A percentile compares a stretch with the other conserved stretches of the same genome.
Conservation (phyloP, 2,113 vertebrate genomes). For the Dipodomys merriami region DNA sequence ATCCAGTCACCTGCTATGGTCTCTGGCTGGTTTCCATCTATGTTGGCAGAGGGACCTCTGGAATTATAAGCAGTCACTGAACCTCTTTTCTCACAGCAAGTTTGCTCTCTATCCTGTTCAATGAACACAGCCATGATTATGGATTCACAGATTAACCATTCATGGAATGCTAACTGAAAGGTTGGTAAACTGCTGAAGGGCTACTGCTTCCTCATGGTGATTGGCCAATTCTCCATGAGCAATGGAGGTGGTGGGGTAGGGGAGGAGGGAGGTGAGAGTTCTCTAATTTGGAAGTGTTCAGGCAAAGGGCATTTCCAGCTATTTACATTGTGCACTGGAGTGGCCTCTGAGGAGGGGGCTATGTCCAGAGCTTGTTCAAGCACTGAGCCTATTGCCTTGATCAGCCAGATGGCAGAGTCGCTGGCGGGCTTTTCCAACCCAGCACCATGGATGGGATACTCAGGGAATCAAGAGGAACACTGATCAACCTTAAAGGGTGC, state of each 20-base stretch:
- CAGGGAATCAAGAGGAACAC: not conserved
- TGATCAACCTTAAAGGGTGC: fast-evolving
- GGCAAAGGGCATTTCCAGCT: no score
- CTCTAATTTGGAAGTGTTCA: no score
- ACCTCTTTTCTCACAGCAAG: not conserved
- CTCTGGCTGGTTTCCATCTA: not conserved
- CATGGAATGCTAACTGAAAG: not conserved
- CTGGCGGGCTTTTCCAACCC: no score
- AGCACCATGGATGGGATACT: not conserved
- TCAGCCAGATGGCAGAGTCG: not conserved
- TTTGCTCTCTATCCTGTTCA: not conserved
- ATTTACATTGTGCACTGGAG: no score
- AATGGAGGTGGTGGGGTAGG: no score
- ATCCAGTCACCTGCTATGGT: not conserved
- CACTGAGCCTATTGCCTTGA: not conserved
- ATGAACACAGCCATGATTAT: not conserved
- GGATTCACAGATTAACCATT: no score
- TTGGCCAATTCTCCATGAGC: not conserved
- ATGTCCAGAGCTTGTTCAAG: not conserved
- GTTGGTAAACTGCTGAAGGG: not conserved
- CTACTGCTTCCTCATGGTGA: not conserved
- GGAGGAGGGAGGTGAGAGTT: no score
- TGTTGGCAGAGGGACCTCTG: not conserved
- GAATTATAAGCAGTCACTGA: not conserved
- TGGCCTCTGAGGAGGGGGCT: not conserved